Conservation (phyloP, 2,797 vertebrate species). For the Coluber constrictor region DNA sequence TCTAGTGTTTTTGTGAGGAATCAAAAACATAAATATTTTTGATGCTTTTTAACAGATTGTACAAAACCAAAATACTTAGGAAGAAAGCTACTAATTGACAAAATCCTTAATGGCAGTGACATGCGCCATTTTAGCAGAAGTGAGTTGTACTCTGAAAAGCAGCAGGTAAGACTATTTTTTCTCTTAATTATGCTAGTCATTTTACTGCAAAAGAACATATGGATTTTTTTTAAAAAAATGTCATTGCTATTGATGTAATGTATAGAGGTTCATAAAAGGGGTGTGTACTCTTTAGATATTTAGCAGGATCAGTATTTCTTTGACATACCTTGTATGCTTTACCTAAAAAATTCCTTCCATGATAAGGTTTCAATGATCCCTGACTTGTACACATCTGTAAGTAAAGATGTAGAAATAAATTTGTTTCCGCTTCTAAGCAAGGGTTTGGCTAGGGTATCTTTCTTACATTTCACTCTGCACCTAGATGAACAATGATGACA, state of each 20-base stretch:
- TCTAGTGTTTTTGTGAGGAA: slow-evolving; percentile 4
- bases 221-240: neutral
- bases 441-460: neutral
- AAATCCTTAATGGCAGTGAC: neutral
- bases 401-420: neutral
- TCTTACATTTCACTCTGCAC: neutral
- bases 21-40: slow-evolving; percentile 53
- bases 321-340: neutral
- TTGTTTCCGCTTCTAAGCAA: neutral
- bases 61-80: slow-evolving; percentile 56
- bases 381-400: neutral
- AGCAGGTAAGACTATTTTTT: slow-evolving; percentile 43
- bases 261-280: neutral
- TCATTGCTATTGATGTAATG: neutral
- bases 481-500: neutral
- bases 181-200: neutral
- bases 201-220: neutral
- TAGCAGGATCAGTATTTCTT: neutral
- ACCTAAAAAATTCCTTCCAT: neutral
- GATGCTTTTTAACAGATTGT: slow-evolving; percentile 57
- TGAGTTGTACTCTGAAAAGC: slow-evolving; percentile 46
- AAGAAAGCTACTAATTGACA: slow-evolving; percentile 58
- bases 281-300: neutral
- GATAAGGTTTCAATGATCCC: neutral
- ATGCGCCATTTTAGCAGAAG: fast-evolving